Conservation (phyloP, 2,888 invertebrate species). For the Eristalis arbustorum region DNA sequence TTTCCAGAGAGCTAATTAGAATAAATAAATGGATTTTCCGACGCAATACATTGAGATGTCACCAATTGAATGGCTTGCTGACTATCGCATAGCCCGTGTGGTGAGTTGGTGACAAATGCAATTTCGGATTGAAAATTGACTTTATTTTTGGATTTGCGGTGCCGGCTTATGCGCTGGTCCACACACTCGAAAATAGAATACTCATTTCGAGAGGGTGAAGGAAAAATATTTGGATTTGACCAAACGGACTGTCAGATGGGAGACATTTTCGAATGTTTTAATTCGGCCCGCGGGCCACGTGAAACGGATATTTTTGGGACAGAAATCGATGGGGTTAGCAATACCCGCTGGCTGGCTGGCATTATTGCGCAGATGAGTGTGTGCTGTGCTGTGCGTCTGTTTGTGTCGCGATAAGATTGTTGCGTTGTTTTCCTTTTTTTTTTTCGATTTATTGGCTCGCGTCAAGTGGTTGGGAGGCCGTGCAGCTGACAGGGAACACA, state of each 20-base stretch:
- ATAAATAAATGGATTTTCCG: constrained; percentile 6
- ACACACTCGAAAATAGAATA: constrained; percentile 7
- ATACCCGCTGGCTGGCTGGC: not conserved
- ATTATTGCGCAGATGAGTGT: not conserved
- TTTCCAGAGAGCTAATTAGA: constrained; percentile 30
- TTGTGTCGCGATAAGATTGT: not conserved
- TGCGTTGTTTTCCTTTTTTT: not conserved
- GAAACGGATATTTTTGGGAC: not conserved
- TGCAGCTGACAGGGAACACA: not conserved
- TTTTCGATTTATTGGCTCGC: not conserved
- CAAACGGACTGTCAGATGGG: not conserved
- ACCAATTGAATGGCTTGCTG: not conserved
- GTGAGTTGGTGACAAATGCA: constrained; percentile 57
- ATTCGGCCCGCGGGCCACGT: not conserved
- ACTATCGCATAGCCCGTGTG: not conserved
- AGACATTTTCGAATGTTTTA: not conserved
- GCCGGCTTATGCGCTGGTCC: not conserved
- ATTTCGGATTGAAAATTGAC: constrained; percentile 24
- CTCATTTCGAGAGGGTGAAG: not conserved
- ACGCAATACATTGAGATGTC: constrained; percentile 19
- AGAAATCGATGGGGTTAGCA: not conserved
- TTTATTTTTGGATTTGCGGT: constrained; percentile 30
- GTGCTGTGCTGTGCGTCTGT: not conserved
- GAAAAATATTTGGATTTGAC: not conserved
- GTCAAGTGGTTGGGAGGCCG: not conserved